Evolutionary conservation across 2,113 vertebrate genomes (phyloP).

Genomic region (Cyphomyrus discorhynchus): DNA sequence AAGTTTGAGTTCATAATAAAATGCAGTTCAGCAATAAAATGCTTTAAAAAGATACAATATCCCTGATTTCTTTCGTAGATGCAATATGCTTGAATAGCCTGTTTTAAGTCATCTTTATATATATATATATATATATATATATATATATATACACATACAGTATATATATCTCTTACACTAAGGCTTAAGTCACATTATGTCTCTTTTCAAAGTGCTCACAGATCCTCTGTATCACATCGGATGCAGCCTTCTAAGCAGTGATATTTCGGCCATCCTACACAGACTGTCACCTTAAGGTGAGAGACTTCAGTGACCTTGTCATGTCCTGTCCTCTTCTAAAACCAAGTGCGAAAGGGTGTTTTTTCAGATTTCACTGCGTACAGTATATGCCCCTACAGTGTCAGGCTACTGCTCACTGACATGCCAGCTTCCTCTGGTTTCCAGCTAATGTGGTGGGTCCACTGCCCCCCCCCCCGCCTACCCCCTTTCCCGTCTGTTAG

Average conservation of each 20-base stretch:
- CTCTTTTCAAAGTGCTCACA: conserved; percentile 15
- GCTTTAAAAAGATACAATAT: conserved; percentile 42
- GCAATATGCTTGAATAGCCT: background rate
- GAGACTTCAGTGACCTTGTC: conserved; percentile 33
- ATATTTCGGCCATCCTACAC: conserved; percentile 45
- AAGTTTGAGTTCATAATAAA: conserved; percentile 58
- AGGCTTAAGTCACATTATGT: background rate
- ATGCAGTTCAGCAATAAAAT: conserved; percentile 61
- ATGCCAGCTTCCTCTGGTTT: conserved; percentile 23
- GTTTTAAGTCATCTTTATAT: background rate
- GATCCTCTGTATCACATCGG: conserved; percentile 31
- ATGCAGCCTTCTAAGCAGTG: conserved; percentile 34
- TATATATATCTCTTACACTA: background rate
- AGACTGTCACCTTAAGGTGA: conserved; percentile 27
- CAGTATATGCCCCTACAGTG: conserved; percentile 19
- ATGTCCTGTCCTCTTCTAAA: conserved; percentile 45
- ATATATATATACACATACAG: no score
- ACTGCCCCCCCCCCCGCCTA: background rate
- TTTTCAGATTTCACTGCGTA: background rate
- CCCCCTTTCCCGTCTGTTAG: conserved; percentile 22
- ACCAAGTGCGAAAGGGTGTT: conserved; percentile 16
- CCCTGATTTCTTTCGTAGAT: background rate
- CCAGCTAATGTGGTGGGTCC: background rate
- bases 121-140: no score
- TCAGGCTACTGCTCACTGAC: conserved; percentile 20